Evolutionary conservation across 1,140 invertebrate species (phyloP).

Genomic region (Plodia interpunctella): DNA sequence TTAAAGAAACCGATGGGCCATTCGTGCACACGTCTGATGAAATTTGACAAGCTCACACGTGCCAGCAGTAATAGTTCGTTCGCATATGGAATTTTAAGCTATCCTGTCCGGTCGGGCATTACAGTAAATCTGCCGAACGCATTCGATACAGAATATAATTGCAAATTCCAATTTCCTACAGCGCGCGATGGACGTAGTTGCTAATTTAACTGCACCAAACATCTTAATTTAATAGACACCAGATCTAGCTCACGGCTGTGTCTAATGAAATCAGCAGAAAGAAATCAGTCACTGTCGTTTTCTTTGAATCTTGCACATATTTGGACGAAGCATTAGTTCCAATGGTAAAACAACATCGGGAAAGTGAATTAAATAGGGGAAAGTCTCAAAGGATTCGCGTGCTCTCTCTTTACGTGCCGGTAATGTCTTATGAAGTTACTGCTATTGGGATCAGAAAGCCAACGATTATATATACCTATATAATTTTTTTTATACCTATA

Average conservation of each 20-base stretch:
- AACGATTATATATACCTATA: no score
- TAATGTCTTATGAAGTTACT: slow-evolving; percentile 23
- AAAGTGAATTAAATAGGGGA: slow-evolving; percentile 72
- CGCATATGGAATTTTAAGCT: not conserved
- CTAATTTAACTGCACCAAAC: no score
- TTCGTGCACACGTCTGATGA: not conserved
- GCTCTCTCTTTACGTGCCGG: slow-evolving; percentile 38
- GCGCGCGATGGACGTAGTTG: not conserved
- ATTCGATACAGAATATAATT: not conserved
- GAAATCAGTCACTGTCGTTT: not conserved
- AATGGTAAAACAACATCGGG: slow-evolving; percentile 41
- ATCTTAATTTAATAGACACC: no score
- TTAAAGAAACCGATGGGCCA: no score
- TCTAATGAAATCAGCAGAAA: not conserved
- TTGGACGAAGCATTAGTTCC: slow-evolving; percentile 33
- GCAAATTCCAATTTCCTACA: not conserved
- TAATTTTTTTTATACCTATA: no score
- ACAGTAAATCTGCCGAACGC: not conserved
- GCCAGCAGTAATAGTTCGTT: not conserved
- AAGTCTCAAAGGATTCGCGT: slow-evolving; percentile 66
- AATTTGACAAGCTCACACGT: not conserved
- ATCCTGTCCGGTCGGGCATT: not conserved
- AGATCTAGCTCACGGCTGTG: no score
- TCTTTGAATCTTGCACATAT: slow-evolving; percentile 23
- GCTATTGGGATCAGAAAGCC: not conserved